Evolutionary conservation across 2,797 vertebrate species (phyloP).

Genomic region (Chrosomus eos): DNA sequence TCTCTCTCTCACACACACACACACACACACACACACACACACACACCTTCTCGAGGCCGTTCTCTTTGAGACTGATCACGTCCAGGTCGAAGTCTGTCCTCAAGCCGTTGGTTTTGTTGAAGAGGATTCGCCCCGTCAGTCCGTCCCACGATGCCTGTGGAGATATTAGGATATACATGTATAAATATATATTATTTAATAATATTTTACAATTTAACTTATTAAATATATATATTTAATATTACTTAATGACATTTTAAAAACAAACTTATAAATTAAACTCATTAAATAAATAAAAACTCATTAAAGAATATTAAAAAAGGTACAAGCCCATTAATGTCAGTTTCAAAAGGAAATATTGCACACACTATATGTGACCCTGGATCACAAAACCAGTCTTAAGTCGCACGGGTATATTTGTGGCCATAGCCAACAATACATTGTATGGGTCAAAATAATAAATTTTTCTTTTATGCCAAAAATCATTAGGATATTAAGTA

Average conservation of each 20-base stretch:
- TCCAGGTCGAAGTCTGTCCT: constrained; percentile 98
- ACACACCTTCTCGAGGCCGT: constrained; percentile 94
- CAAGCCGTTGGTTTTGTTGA: constrained; percentile 96
- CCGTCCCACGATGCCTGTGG: constrained; percentile 95
- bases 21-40: constrained; percentile 9
- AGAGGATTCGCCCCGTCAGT: constrained; percentile 94
- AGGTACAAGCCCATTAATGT: too few species aligned
- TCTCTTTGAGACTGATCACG: constrained; percentile 97
- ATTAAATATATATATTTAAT: too few species aligned
- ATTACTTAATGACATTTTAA: background rate
- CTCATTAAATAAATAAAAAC: background rate
- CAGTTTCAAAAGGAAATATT: too few species aligned
- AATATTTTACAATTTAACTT: too few species aligned
- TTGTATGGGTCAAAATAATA: too few species aligned
- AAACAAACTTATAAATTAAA: background rate
- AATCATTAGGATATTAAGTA: too few species aligned
- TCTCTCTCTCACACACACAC: background rate
- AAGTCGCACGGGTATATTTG: too few species aligned
- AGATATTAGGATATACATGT: background rate
- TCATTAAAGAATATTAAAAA: background rate
- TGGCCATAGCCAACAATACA: too few species aligned
- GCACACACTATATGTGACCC: too few species aligned
- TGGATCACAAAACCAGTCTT: too few species aligned
- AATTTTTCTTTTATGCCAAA: too few species aligned
- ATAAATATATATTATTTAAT: too few species aligned